phyloP scores from a whole-genome alignment of 1,140 invertebrate species.

The Atta texana region DNA sequence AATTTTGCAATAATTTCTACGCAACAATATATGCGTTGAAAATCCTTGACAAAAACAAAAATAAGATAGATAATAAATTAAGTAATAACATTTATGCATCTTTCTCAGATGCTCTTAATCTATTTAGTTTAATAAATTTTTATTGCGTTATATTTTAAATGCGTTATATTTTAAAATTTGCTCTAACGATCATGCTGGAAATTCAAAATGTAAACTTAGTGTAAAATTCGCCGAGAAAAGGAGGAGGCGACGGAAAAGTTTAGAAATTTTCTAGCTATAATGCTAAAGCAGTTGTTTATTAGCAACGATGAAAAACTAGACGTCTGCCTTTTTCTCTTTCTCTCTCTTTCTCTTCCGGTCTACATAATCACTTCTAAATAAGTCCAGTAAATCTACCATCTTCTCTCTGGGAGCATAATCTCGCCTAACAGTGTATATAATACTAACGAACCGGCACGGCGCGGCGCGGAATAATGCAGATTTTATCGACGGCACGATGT shows the following conservation, averaged over 20 bases:
- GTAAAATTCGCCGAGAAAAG: neutral
- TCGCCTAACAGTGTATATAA: neutral
- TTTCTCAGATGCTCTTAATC: neutral
- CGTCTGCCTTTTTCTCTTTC: neutral
- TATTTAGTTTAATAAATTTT: neutral
- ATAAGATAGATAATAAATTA: neutral
- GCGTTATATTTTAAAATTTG: neutral
- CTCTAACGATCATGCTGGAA: neutral
- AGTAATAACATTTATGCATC: neutral
- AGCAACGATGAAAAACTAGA: neutral
- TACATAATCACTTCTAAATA: conserved; percentile 46
- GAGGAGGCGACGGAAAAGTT: conserved; percentile 27
- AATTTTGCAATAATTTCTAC: conserved; percentile 2
- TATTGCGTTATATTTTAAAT: neutral
- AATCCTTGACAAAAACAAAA: neutral
- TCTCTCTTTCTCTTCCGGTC: neutral
- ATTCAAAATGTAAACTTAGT: conserved; percentile 11
- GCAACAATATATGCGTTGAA: neutral
- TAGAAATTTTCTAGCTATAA: conserved; percentile 18
- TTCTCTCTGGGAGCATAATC: neutral
- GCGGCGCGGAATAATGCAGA: conserved; percentile 53
- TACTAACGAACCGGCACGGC: conserved; percentile 24
- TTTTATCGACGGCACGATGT: conserved; percentile 69
- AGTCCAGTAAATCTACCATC: conserved; percentile 42
- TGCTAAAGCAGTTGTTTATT: conserved; percentile 46